Evolutionary conservation across 30 jellyfish, hydroid and myxozoan genomes (phyloP).

Genomic region (Chrysaora quinquecirrha): DNA sequence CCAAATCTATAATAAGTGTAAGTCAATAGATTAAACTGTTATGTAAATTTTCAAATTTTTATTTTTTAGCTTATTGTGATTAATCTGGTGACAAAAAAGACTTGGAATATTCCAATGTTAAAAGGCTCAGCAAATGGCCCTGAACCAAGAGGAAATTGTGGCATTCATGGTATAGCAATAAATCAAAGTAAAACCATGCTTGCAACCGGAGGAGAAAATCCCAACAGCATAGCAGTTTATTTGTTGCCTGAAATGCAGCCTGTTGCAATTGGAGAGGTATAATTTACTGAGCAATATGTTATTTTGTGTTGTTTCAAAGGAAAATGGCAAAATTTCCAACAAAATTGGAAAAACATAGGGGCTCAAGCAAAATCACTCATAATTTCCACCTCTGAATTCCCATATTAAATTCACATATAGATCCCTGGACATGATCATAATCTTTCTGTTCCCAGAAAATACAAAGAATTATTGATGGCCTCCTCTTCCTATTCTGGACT

Average conservation of each 20-base stretch:
- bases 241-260: slow-evolving; percentile 89
- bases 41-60: neutral
- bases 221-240: slow-evolving; percentile 85
- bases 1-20: neutral
- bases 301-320: neutral
- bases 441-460: too few relatives aligned
- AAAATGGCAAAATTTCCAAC: too few relatives aligned
- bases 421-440: neutral
- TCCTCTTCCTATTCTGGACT: too few relatives aligned
- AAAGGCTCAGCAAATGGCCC: slow-evolving; percentile 59
- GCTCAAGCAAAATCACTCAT: neutral
- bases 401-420: too few relatives aligned
- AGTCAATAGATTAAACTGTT: neutral
- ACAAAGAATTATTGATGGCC: too few relatives aligned
- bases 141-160: slow-evolving; percentile 81
- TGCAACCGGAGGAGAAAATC: slow-evolving; percentile 97
- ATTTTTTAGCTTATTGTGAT: slow-evolving; percentile 77
- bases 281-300: neutral
- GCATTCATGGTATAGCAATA: slow-evolving; percentile 89
- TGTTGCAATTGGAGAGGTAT: slow-evolving; percentile 91
- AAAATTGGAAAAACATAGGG: too few relatives aligned
- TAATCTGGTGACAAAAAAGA: slow-evolving; percentile 53
- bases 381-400: neutral
- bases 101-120: slow-evolving; percentile 83
- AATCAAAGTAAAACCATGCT: slow-evolving; percentile 74